These are phyloP conservation scores for Leptothorax acervorum DNA, from an alignment of 2,888 invertebrate species.

Conservation along the genomic window DNA sequence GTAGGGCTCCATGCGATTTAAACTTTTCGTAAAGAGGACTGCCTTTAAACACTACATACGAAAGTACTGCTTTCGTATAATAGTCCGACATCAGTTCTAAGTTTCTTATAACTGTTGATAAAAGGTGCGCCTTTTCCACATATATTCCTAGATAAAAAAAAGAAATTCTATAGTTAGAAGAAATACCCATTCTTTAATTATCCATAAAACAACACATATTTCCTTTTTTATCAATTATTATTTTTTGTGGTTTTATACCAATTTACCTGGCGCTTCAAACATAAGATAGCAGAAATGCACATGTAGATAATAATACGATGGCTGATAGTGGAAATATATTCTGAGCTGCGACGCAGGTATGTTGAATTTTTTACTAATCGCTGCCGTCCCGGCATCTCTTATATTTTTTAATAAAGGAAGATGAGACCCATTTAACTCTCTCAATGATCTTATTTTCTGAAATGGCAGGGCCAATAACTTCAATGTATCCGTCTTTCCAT, in stretches of 20 bases:
- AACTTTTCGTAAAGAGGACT: conserved; percentile 90
- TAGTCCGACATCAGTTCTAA: conserved; percentile 93
- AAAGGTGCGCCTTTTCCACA: conserved; percentile 94
- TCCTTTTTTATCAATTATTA: not conserved
- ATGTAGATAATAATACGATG: conserved; percentile 98
- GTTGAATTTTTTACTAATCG: conserved; percentile 91
- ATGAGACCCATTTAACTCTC: conserved; percentile 93
- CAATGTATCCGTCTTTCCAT: conserved; percentile 92
- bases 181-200: not conserved
- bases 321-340: conserved; percentile 97
- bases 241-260: not conserved
- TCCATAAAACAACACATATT: not conserved
- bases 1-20: conserved; percentile 87
- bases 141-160: conserved; percentile 88
- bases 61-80: conserved; percentile 93
- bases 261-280: conserved; percentile 91
- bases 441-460: conserved; percentile 92
- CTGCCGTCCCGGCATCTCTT: conserved; percentile 90
- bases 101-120: conserved; percentile 96
- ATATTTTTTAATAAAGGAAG: conserved; percentile 94
- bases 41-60: conserved; percentile 92
- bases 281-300: conserved; percentile 95
- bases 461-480: conserved; percentile 94
- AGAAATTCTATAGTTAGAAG: not conserved
- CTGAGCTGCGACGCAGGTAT: conserved; percentile 91